These are phyloP conservation scores for Liodrosophila aerea DNA, from an alignment of 2,888 invertebrate species.

Conservation along the genomic window DNA sequence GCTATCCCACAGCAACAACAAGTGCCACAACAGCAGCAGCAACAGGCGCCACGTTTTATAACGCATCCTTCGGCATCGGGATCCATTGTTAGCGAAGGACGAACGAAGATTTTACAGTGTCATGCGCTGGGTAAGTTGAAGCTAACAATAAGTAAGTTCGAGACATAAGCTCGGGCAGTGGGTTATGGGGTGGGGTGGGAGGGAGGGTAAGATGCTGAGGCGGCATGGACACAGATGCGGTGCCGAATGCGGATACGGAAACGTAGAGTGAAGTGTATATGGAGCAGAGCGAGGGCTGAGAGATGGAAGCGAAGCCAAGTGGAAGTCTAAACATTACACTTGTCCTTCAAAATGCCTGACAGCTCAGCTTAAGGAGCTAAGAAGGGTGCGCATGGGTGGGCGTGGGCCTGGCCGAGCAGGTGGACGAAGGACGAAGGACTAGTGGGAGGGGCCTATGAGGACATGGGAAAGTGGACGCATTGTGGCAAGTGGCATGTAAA, in stretches of 20 bases:
- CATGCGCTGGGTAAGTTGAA: slow-evolving; percentile 90
- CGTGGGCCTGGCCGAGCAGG: not conserved
- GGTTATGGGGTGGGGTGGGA: not conserved
- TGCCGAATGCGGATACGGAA: too few relatives aligned
- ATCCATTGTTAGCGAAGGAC: slow-evolving; percentile 93
- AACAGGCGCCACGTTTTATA: slow-evolving; percentile 93
- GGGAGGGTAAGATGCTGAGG: too few relatives aligned
- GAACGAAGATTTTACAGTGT: slow-evolving; percentile 95
- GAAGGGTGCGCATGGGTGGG: not conserved
- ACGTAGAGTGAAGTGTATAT: not conserved
- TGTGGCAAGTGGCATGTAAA: slow-evolving; percentile 58
- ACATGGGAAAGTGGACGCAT: slow-evolving; percentile 2
- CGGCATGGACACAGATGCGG: too few relatives aligned
- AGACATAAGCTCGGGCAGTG: slow-evolving; percentile 26
- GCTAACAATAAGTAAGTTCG: slow-evolving; percentile 32
- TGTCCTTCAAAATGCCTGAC: slow-evolving; percentile 62
- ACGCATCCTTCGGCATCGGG: slow-evolving; percentile 93
- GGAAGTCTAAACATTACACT: slow-evolving; percentile 51
- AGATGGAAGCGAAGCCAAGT: not conserved
- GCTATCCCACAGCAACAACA: slow-evolving; percentile 44
- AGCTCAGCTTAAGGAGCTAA: slow-evolving; percentile 42
- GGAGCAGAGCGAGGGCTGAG: too few relatives aligned
- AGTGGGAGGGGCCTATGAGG: not conserved
- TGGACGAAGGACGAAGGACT: not conserved
- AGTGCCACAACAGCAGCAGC: slow-evolving; percentile 52